Evolutionary conservation across 2,797 vertebrate species (phyloP), one percentile per base, ranked within the genome.

Genomic region (Tangara arthus): DNA sequence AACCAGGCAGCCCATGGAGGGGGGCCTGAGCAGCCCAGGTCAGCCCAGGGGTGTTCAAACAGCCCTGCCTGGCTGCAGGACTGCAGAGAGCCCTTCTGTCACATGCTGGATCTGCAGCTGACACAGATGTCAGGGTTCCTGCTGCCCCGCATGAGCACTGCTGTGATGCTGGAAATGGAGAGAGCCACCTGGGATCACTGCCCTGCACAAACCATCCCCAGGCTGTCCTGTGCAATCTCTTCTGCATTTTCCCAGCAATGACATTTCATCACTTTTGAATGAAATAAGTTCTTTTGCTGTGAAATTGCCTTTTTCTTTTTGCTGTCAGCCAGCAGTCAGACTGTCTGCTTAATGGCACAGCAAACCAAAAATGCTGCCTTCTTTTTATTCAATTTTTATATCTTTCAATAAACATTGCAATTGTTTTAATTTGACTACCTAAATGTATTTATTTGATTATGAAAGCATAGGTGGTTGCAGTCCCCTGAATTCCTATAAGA

Each of bases 231-330:
- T 3, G 6, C 70, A 89, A 94, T 93, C 86, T 73, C 70, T 64
- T 72, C 72, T 80, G 80, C 82, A 52, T 37, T 85, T 94, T 75
- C 32, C 50, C 53, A 75, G 84, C 88, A 75, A 89, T 87, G 95
- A 90, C 86, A 96, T 97, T 94, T 95, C 92, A 95, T 89, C 59
- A 42, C 83, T 95, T 85, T 23, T 63, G 53, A 87, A 87, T 71
- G 37, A 90, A 96, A 53, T 88, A 75, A 83, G 24, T 46, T 91
- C 41, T 82, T 91, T 69, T 7, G 2, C 91, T 81, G 70, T 47
- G 70, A 94, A 96, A 96, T 77, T 83, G 65, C 78, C 69, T 93
- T 84, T 84, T 86, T 90, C 82, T 57, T 57, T 61, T 60, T 86
- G 77, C 59, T 82, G 66, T 65, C 13, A 24, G 66, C 18, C n/a